These are phyloP conservation scores for Scaeva pyrastri DNA, from an alignment of 2,888 invertebrate species.

Conservation along the genomic window DNA sequence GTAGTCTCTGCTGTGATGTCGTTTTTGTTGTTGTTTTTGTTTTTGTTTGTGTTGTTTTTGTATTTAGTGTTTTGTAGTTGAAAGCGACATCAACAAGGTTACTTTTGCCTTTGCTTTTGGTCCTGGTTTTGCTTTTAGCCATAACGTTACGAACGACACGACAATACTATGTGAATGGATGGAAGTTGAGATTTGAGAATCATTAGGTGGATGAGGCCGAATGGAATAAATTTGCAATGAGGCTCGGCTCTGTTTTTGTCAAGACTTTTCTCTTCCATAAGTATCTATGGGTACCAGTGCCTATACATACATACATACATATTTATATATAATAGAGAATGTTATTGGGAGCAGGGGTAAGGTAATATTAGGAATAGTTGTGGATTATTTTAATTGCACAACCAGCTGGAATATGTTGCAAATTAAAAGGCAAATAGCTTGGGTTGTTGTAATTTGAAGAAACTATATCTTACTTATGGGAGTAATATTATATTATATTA, in stretches of 20 bases:
- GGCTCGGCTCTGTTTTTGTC: conserved; percentile 34
- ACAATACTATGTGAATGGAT: conserved; percentile 48
- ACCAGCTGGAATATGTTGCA: conserved; percentile 48
- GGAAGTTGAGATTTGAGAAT: conserved; percentile 45
- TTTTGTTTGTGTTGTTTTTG: not conserved
- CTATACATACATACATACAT: no score
- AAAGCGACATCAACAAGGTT: conserved; percentile 27
- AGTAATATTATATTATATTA: not conserved
- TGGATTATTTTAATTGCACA: conserved; percentile 59
- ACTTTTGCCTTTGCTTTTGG: conserved; percentile 13
- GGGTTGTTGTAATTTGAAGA: conserved; percentile 35
- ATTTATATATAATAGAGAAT: no score
- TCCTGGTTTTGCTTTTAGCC: not conserved
- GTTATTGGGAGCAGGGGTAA: not conserved
- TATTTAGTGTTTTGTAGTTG: conserved; percentile 26
- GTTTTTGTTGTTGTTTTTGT: conserved; percentile 28
- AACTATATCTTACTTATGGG: conserved; percentile 23
- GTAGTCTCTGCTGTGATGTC: not conserved
- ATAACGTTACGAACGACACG: conserved; percentile 18
- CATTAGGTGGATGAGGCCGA: conserved; percentile 50
- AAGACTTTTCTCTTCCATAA: conserved; percentile 14
- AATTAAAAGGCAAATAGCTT: conserved; percentile 35
- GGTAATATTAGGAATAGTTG: conserved; percentile 19
- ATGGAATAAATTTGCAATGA: conserved; percentile 51
- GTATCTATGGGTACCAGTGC: no score